phyloP scores from a whole-genome alignment of 2,797 vertebrate genomes.

The Schizothorax lantsangensis region DNA sequence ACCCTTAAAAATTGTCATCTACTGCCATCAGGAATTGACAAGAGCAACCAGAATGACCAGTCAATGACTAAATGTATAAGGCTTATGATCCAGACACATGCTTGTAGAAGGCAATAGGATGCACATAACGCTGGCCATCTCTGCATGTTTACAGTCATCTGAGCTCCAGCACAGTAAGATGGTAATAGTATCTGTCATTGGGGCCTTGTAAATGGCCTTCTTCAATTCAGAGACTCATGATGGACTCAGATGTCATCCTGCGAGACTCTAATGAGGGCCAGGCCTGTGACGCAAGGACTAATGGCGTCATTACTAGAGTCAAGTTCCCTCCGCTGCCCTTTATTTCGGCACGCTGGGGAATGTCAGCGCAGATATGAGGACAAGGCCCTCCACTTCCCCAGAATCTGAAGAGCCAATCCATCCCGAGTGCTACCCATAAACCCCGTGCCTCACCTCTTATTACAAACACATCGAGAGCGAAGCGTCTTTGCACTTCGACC shows the following conservation, averaged over 20 bases:
- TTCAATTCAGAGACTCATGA: not conserved
- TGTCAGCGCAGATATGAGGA: slow-evolving; percentile 45
- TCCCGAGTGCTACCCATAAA: slow-evolving; percentile 2
- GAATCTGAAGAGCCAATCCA: slow-evolving; percentile 28
- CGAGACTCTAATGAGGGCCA: slow-evolving; percentile 45
- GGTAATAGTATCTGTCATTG: slow-evolving; percentile 8
- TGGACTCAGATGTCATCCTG: slow-evolving; percentile 17
- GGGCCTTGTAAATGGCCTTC: not conserved
- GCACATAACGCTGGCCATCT: not conserved
- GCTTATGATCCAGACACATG: not conserved
- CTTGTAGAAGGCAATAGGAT: not conserved
- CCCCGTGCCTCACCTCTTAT: slow-evolving; percentile 1
- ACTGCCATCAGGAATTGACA: not conserved
- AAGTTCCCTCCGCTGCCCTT: slow-evolving; percentile 33
- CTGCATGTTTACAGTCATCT: slow-evolving; percentile 20
- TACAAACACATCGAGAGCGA: not conserved
- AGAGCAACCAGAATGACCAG: not conserved
- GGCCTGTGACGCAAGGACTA: slow-evolving; percentile 25
- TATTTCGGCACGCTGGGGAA: slow-evolving; percentile 47
- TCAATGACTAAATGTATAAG: not conserved
- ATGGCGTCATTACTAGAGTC: slow-evolving; percentile 48
- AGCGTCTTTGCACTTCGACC: slow-evolving; percentile 16
- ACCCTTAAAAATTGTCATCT: not conserved
- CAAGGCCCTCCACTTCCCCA: slow-evolving; percentile 4
- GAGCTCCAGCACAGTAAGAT: not conserved